Conservation (phyloP, 2,888 invertebrate genomes). For the Harpalus rufipes region DNA sequence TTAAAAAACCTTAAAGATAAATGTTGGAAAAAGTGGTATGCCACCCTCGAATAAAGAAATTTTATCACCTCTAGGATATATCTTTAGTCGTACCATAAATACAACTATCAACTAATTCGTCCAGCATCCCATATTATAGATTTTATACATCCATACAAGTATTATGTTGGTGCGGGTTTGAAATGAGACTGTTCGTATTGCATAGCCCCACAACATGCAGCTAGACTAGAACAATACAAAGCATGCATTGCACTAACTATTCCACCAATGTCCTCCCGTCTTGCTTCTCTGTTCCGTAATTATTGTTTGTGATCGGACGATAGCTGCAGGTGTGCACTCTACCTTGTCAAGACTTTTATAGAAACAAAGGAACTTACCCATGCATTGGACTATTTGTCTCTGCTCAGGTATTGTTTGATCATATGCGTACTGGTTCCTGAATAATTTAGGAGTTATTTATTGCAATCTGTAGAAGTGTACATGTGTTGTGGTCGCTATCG, state of each 20-base stretch:
- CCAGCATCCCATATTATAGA: too few relatives aligned
- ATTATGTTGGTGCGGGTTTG: too few relatives aligned
- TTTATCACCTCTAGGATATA: too few relatives aligned
- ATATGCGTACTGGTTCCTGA: constrained; percentile 38
- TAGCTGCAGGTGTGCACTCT: constrained; percentile 37
- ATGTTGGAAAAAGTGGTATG: too few relatives aligned
- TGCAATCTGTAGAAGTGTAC: constrained; percentile 2
- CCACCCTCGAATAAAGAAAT: too few relatives aligned
- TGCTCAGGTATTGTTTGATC: constrained; percentile 10
- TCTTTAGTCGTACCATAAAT: too few relatives aligned
- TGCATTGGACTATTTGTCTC: neutral
- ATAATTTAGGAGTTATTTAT: constrained; percentile 49
- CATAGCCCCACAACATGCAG: too few relatives aligned
- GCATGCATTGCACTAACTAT: constrained; percentile 27
- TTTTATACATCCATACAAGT: too few relatives aligned
- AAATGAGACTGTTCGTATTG: too few relatives aligned
- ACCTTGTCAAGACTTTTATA: constrained; percentile 40
- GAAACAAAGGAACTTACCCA: constrained; percentile 19
- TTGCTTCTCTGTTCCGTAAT: constrained; percentile 17
- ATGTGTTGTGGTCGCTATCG: neutral
- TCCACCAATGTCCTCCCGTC: constrained; percentile 21
- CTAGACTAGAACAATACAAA: constrained; percentile 10
- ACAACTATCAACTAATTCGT: too few relatives aligned
- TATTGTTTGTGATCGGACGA: constrained; percentile 30
- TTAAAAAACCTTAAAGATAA: too few relatives aligned